Conservation (phyloP, 1,140 invertebrate genomes). For the Gerris buenoi region DNA sequence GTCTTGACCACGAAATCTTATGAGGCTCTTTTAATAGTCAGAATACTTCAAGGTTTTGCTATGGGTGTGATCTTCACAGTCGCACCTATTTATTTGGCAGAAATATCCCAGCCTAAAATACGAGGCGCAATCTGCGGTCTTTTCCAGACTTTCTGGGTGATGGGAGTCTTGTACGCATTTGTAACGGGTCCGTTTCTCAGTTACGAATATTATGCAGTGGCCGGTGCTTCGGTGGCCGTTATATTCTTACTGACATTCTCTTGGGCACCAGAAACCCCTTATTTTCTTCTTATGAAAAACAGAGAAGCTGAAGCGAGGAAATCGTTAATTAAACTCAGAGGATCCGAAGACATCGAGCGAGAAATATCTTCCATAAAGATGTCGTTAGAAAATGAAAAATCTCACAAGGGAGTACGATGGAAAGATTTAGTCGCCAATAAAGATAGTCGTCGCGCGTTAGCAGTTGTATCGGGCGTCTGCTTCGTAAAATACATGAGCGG, state of each 20-base stretch:
- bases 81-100: slow-evolving; percentile 70
- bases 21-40: slow-evolving; percentile 37
- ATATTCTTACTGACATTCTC: slow-evolving; percentile 40
- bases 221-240: slow-evolving; percentile 43
- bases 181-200: slow-evolving; percentile 51
- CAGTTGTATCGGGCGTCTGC: slow-evolving; percentile 20
- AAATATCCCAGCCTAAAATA: slow-evolving; percentile 40
- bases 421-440: slow-evolving; percentile 15
- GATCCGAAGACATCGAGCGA: slow-evolving; percentile 2
- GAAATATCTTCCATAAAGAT: neutral
- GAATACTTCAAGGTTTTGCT: slow-evolving; percentile 38
- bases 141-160: slow-evolving; percentile 57
- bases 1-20: slow-evolving; percentile 30
- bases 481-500: slow-evolving; percentile 20
- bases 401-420: slow-evolving; percentile 7
- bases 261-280: slow-evolving; percentile 2
- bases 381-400: neutral
- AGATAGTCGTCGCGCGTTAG: slow-evolving; percentile 16
- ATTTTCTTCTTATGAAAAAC: slow-evolving; percentile 5
- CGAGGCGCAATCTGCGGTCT: slow-evolving; percentile 43
- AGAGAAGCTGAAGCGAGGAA: neutral
- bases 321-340: slow-evolving; percentile 1
- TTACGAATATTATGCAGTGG: slow-evolving; percentile 46
- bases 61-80: slow-evolving; percentile 59
- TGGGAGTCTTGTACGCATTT: slow-evolving; percentile 67